Base-by-base conservation (phyloP, 2,888 invertebrate genomes). In the Xestia xanthographa region DNA sequence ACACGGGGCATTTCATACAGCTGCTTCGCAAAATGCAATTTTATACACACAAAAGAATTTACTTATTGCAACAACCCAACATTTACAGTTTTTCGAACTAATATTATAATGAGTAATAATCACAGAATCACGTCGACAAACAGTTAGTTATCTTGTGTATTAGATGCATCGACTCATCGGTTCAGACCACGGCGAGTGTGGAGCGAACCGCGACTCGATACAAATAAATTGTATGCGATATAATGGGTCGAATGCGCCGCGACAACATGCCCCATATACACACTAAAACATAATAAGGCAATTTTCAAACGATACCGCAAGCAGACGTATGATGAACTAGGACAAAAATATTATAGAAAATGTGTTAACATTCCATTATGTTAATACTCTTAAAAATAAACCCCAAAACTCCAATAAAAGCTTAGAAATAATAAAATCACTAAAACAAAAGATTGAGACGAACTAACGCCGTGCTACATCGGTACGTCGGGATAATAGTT, bases 61-160 rank as follows among this genome's bases (percentile, higher is more conserved):
- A 89, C 93, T 95, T 96, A 96, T 96, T 96, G 96, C 96, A 96
- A 95, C 96, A 91, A 94, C 96, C 96, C 96, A 95, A 95, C 94
- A 94, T 94, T 90, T 94, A 94, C 93, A 94, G 90, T 92, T 92
- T 91, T 92, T 90, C 91, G 84, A 89, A 91, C 89, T 90, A 90
- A 91, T 88, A 92, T 84, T 74, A 91, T 90, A 87, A 90, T 89
- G 90, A 89, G 90, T 90, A 91, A 91, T 91, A 87, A 94, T 93
- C 93, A 93, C 93, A 93, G 93, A 90, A 90, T 85, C 91, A 84
- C 88, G 89, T 89, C 90, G 88, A 79, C 79, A 67, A 75, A 85
- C 85, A 78, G 60, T 79, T 45, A 34, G 75, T 72, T 68, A 69
- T 76, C 50, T 84, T 74, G 72, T 73, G 82, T 69, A 75, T 75